phyloP scores from a whole-genome alignment of 2,113 vertebrate genomes.

The Erythrolamprus reginae region DNA sequence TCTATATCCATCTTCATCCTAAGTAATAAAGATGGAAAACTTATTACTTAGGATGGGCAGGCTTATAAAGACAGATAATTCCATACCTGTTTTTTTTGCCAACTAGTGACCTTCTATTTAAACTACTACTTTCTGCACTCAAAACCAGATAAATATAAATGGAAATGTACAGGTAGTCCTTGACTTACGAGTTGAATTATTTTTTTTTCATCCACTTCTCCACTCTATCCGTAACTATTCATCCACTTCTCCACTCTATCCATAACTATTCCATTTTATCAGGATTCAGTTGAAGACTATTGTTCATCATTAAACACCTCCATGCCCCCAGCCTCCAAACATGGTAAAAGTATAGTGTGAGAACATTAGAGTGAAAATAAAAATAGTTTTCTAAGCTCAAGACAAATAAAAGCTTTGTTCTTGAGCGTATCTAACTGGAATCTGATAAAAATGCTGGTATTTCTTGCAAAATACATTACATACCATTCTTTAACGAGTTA shows the following conservation, averaged over 20 bases:
- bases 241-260: not conserved
- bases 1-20: not conserved
- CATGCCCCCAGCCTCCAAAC: not conserved
- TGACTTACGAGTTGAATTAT: not conserved
- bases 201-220: not conserved
- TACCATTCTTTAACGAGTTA: not conserved
- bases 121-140: not conserved
- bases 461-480: not conserved
- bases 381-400: constrained; percentile 38
- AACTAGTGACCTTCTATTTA: not conserved
- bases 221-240: not conserved
- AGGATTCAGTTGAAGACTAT: not conserved
- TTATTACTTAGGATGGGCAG: not conserved
- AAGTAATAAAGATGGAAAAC: not conserved
- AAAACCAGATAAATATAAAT: not conserved
- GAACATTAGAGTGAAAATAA: constrained; percentile 28
- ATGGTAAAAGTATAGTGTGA: constrained; percentile 13
- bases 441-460: constrained; percentile 12
- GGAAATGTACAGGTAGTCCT: not conserved
- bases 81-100: not conserved
- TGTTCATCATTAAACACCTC: not conserved
- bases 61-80: not conserved
- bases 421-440: not conserved
- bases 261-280: not conserved
- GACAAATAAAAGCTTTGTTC: not conserved